These are phyloP conservation scores for Arrhopalites spinosus DNA, from an alignment of 2,888 invertebrate genomes.

Conservation along the genomic window DNA sequence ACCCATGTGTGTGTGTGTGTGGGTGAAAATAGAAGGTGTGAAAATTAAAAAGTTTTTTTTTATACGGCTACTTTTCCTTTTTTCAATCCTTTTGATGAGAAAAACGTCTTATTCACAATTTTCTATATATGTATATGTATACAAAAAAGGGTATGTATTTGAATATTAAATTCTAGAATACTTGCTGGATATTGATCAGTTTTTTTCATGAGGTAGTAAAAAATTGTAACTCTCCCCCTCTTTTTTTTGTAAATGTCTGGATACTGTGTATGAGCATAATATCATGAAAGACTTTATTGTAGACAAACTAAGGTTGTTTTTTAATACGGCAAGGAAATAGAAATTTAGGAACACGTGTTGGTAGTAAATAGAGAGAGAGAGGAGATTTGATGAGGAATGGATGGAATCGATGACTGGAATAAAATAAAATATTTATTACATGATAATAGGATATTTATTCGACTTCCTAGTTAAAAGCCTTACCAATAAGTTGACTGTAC, in stretches of 20 bases:
- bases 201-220: too few relatives aligned
- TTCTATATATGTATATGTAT: not conserved
- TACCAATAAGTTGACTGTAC: not conserved
- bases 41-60: too few relatives aligned
- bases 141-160: not conserved
- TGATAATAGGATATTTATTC: constrained; percentile 8
- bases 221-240: too few relatives aligned
- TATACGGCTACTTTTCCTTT: too few relatives aligned
- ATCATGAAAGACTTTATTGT: too few relatives aligned
- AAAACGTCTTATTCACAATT: not conserved
- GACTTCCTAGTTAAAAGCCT: constrained; percentile 1
- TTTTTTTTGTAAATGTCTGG: too few relatives aligned
- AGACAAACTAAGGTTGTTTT: too few relatives aligned
- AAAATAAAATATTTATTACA: constrained; percentile 10
- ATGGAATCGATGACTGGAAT: constrained; percentile 7
- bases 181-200: too few relatives aligned
- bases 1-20: not conserved
- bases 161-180: too few relatives aligned
- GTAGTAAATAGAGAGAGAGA: constrained; percentile 2
- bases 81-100: too few relatives aligned
- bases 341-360: not conserved
- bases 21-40: not conserved
- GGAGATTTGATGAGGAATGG: constrained; percentile 6
- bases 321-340: too few relatives aligned
- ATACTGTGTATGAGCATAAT: too few relatives aligned